phyloP scores from a whole-genome alignment of 2,113 vertebrate species.

The Plecotus auritus region DNA sequence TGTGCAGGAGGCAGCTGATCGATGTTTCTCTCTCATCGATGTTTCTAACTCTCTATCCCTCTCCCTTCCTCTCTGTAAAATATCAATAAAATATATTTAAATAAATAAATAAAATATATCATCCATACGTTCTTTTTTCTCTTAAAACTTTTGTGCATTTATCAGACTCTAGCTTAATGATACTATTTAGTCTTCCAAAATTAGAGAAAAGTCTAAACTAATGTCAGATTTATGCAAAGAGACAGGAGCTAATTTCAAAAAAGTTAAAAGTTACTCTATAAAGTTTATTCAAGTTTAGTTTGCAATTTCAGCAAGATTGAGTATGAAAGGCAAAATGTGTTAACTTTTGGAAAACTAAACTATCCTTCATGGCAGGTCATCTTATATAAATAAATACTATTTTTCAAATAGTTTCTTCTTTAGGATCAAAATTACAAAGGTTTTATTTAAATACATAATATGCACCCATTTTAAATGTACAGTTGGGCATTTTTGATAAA shows the following conservation, averaged over 20 bases:
- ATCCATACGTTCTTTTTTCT: neutral
- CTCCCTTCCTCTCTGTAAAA: no score
- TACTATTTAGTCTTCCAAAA: neutral
- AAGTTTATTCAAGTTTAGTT: neutral
- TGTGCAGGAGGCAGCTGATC: no score
- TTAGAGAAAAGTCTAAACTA: neutral
- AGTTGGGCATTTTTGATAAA: neutral
- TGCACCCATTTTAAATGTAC: neutral
- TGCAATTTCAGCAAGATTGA: neutral
- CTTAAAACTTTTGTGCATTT: conserved; percentile 9
- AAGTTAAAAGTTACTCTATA: neutral
- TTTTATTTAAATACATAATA: neutral
- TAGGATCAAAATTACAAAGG: neutral
- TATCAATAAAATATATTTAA: no score
- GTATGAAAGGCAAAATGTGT: neutral
- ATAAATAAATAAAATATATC: no score
- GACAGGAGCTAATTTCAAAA: neutral
- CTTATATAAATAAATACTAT: neutral
- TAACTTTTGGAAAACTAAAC: neutral
- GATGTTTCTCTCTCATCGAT: no score
- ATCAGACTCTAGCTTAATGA: neutral
- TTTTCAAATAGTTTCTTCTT: neutral
- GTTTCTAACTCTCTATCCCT: no score
- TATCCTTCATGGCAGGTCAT: neutral
- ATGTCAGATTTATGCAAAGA: neutral